Base-by-base conservation (phyloP, 2,797 vertebrate species). In the Coracias cyanogaster region DNA sequence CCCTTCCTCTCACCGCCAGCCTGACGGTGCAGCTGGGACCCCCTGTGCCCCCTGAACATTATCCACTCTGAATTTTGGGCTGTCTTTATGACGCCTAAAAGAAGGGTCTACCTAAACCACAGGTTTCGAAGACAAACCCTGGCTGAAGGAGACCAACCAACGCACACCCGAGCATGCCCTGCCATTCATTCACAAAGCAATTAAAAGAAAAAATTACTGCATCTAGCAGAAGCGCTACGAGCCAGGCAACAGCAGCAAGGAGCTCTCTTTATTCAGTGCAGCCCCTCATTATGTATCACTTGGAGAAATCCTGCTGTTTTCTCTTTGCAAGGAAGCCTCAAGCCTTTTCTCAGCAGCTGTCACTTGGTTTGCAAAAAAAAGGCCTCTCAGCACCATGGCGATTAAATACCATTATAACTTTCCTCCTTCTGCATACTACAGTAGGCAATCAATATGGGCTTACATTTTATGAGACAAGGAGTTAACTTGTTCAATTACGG, bases 401-500 rank as follows among this genome's bases (percentile, higher is more conserved):
- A 98, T 98, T 98, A 98, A 98, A 98, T 98, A 98, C 95, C 97
- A 97, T 96, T 98, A 98, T 97, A 97, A 98, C 98, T 98, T 98
- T 97, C 98, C 96, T 98, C 97, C 97, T 98, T 97, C 98, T 98
- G 97, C 98, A 98, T 98, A 98, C 98, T 94, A 93, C 98, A 97
- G 94, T 97, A 97, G 95, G 98, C 98, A 99, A 99, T 99, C 99
- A 99, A 99, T 99, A 99, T 98, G 95, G 98, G 98, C 98, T 99
- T 99, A 99, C 99, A 99, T 99, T 99, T 99, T 99, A 99, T 99
- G 98, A 99, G 99, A 99, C 99, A 99, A 99, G 99, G 99, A 99
- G 99, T 99, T 99, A 99, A 99, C 99, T 99, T 99, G 99, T 99
- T 99, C 99, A 99, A 99, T 99, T 99, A 99, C 95, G 96, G 98